These are phyloP conservation scores for Poeciliopsis turneri DNA, from an alignment of 2,797 vertebrate genomes.

Conservation along the genomic window DNA sequence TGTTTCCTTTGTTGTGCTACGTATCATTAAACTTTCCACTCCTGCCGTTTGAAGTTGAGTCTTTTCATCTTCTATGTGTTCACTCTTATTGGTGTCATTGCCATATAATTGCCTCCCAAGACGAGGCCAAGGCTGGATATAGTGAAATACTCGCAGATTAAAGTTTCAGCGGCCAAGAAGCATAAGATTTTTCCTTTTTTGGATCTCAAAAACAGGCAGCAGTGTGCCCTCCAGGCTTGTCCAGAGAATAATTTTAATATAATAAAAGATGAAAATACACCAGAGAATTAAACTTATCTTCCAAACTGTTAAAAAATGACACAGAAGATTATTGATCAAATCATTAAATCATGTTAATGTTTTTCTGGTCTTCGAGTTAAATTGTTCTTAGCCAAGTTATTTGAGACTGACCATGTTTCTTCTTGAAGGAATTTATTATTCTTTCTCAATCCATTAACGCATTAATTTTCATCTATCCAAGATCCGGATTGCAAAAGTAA, in stretches of 20 bases:
- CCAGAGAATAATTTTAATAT: neutral
- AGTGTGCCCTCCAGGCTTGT: neutral
- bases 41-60: slow-evolving; percentile 51
- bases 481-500: neutral
- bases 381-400: neutral
- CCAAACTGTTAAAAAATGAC: neutral
- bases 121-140: slow-evolving; percentile 7
- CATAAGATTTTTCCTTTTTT: neutral
- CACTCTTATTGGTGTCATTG: slow-evolving; percentile 34
- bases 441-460: neutral
- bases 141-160: slow-evolving; percentile 9
- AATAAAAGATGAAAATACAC: neutral
- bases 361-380: neutral
- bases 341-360: neutral
- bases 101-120: slow-evolving; percentile 56
- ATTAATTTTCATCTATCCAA: neutral
- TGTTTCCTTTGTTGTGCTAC: slow-evolving; percentile 60
- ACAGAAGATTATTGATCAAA: neutral
- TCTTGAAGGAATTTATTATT: neutral
- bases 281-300: neutral
- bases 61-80: slow-evolving; percentile 50
- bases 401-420: neutral
- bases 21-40: slow-evolving; percentile 61
- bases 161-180: neutral
- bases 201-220: neutral